Evolutionary conservation across 1,140 invertebrate species (phyloP).

Genomic region (Araneus ventricosus): DNA sequence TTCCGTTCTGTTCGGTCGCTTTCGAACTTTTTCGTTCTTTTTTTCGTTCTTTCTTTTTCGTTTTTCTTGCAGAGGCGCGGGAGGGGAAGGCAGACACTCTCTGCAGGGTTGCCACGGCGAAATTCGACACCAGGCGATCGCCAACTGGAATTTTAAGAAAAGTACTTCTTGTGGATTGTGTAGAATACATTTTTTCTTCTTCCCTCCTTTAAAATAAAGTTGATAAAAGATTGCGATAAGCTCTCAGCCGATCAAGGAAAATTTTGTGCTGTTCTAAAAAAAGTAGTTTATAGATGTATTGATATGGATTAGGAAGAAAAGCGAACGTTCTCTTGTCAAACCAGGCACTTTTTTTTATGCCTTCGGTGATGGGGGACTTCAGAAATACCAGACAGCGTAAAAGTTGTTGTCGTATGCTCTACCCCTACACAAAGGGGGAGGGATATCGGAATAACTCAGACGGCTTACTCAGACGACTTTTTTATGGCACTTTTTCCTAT

Average conservation of each 20-base stretch:
- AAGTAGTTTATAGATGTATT: background rate
- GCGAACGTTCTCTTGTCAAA: background rate
- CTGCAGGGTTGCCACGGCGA: background rate
- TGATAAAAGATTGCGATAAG: conserved; percentile 23
- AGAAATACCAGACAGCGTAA: conserved; percentile 23
- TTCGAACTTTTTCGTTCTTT: background rate
- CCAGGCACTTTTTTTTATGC: background rate
- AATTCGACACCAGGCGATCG: conserved; percentile 11
- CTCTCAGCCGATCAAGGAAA: background rate
- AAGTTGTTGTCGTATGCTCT: background rate
- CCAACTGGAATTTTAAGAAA: conserved; percentile 28
- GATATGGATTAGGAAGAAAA: background rate
- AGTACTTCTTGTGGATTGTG: background rate
- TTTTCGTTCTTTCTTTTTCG: background rate
- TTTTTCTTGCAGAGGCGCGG: background rate
- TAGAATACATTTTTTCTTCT: background rate
- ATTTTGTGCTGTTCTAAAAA: background rate
- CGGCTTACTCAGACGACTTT: background rate
- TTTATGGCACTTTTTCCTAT: background rate
- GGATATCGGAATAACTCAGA: conserved; percentile 12
- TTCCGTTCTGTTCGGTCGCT: background rate
- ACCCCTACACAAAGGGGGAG: background rate
- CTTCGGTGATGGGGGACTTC: background rate
- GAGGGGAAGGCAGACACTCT: background rate
- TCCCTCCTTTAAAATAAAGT: background rate